Evolutionary conservation across 2,113 vertebrate species (phyloP).

Genomic region (Phainopepla nitens): DNA sequence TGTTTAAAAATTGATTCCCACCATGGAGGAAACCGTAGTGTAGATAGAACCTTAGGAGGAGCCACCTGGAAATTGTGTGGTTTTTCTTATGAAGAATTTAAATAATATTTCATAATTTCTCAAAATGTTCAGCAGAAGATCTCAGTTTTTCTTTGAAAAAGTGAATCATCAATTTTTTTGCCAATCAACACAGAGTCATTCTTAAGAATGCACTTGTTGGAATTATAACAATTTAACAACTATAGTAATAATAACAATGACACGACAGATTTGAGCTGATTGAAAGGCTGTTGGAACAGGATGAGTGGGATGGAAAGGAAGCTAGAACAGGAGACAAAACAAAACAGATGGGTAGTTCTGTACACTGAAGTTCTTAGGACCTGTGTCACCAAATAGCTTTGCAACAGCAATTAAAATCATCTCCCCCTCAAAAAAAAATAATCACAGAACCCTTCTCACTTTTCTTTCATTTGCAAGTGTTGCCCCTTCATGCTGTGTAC

Average conservation of each 20-base stretch:
- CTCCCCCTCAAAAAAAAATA: not conserved
- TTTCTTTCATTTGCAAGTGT: not conserved
- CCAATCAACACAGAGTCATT: not conserved
- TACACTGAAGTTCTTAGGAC: not conserved
- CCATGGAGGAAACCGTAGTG: not conserved
- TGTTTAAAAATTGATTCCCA: not conserved
- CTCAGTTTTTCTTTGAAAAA: not conserved
- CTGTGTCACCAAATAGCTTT: not conserved
- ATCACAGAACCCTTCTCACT: not conserved
- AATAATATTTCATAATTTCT: not conserved
- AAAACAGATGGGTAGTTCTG: not conserved
- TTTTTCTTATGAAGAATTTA: not conserved
- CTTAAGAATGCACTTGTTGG: not conserved
- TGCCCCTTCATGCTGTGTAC: not conserved
- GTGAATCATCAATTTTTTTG: not conserved
- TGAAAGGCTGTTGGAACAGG: not conserved
- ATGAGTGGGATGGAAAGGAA: not conserved
- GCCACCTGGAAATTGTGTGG: not conserved
- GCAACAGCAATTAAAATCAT: not conserved
- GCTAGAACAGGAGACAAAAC: not conserved
- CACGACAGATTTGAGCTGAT: not conserved
- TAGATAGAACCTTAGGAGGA: not conserved
- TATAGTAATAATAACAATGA: not conserved
- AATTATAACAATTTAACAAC: not conserved
- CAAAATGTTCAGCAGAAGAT: not conserved